Percentiles rank a stretch among this genome's conserved stretches.
Conservation (phyloP, 2,888 invertebrate genomes). For the Sphecodes monilicornis region DNA sequence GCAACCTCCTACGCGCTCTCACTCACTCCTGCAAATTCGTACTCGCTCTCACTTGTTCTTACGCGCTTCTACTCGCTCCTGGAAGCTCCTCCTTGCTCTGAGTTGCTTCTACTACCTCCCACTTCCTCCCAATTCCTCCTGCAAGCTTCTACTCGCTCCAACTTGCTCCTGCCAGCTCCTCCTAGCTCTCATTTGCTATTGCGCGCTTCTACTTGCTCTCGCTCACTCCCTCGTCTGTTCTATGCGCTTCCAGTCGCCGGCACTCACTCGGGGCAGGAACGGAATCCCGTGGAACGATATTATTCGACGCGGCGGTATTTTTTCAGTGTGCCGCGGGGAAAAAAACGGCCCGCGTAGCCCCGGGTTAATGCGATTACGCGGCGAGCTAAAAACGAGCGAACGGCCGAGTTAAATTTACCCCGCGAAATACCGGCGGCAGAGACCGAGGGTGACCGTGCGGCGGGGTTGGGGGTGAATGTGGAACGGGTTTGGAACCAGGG, state of each 20-base stretch:
- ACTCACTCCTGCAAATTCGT: background rate
- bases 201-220: background rate
- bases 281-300: slow-evolving; percentile 44
- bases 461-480: too few relatives aligned
- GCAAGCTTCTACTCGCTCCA: too few relatives aligned
- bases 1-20: background rate
- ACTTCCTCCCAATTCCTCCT: too few relatives aligned
- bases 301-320: slow-evolving; percentile 34
- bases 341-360: slow-evolving; percentile 21
- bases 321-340: slow-evolving; percentile 32
- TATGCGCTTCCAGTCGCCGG: too few relatives aligned
- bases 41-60: background rate
- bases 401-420: slow-evolving; percentile 73
- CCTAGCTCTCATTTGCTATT: too few relatives aligned
- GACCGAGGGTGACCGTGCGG: background rate
- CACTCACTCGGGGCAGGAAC: background rate
- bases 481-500: background rate
- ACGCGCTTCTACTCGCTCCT: too few relatives aligned
- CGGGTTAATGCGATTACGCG: slow-evolving; percentile 66
- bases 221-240: background rate
- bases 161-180: background rate
- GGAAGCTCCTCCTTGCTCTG: too few relatives aligned
- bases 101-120: too few relatives aligned
- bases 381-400: slow-evolving; percentile 66
- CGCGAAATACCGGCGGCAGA: slow-evolving; percentile 59